phyloP scores from a whole-genome alignment of 1,140 invertebrate genomes.

The Octopus sinensis region DNA sequence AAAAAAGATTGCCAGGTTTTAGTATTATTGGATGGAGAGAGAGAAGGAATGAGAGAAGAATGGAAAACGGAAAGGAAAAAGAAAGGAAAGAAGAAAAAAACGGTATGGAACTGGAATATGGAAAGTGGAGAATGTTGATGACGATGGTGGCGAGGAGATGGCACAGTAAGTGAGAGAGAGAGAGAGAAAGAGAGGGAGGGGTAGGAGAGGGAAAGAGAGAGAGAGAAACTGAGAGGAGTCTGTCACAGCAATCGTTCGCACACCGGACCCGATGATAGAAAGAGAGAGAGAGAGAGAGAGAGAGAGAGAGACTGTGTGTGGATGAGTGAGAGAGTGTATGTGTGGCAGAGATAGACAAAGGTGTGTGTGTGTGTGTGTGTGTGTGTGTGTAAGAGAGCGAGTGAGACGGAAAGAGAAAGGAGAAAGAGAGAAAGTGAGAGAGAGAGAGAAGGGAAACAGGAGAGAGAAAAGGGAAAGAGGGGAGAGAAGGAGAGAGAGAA shows the following conservation, averaged over 20 bases:
- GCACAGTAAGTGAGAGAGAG: neutral
- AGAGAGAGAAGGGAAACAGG: neutral
- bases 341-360: no score
- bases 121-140: no score
- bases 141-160: neutral
- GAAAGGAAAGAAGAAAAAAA: slow-evolving; percentile 2
- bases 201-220: slow-evolving; percentile 10
- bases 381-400: no score
- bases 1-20: no score
- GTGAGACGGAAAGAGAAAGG: no score
- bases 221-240: no score
- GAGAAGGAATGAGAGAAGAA: neutral
- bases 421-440: slow-evolving; percentile 14
- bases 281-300: slow-evolving; percentile 4
- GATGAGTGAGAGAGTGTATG: neutral
- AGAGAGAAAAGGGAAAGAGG: slow-evolving; percentile 18
- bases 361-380: no score
- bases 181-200: neutral
- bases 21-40: no score
- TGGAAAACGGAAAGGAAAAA: neutral
- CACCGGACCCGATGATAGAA: no score
- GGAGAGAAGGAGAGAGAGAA: no score
- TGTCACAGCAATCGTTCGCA: no score
- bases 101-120: neutral
- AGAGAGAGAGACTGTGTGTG: neutral